phyloP scores from a whole-genome alignment of 2,113 vertebrate genomes.

The Ammodramus savannarum region DNA sequence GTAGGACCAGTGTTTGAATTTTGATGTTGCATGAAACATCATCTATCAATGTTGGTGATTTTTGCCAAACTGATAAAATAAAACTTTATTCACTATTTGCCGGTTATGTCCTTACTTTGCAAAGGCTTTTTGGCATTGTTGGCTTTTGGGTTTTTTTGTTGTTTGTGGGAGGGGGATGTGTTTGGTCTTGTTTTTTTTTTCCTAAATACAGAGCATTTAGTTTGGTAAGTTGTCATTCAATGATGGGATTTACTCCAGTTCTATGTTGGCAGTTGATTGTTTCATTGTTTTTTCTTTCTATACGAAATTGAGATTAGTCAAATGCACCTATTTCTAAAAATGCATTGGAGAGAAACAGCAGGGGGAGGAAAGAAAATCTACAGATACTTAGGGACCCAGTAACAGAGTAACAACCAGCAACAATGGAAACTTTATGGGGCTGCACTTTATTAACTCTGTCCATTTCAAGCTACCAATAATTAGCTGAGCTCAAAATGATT shows the following conservation, averaged over 20 bases:
- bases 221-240: background rate
- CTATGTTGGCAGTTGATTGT: background rate
- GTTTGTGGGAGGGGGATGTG: background rate
- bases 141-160: background rate
- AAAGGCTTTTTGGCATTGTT: background rate
- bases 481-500: constrained; percentile 30
- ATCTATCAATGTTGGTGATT: background rate
- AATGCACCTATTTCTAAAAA: background rate
- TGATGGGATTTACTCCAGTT: background rate
- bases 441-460: constrained; percentile 9
- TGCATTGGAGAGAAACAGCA: background rate
- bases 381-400: background rate
- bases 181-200: background rate
- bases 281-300: background rate
- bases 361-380: background rate
- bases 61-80: background rate
- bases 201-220: background rate
- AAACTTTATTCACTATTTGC: background rate
- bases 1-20: background rate
- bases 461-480: constrained; percentile 32
- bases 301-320: background rate
- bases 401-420: background rate
- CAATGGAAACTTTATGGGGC: constrained; percentile 28
- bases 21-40: background rate
- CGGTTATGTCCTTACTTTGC: background rate